Conservation (phyloP, 2,113 vertebrate species). For the Sylvicapra grimmia region DNA sequence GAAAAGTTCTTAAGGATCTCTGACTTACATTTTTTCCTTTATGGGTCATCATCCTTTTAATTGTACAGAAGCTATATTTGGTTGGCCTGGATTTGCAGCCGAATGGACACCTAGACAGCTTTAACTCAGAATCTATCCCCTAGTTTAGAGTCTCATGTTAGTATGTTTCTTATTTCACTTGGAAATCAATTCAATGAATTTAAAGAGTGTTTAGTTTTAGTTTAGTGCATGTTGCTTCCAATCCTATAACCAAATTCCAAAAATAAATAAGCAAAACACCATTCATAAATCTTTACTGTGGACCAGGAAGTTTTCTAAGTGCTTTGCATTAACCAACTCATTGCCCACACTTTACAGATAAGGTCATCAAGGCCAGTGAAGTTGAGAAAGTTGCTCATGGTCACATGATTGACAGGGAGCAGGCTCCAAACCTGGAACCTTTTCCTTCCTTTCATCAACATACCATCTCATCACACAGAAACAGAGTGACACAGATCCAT, state of each 20-base stretch:
- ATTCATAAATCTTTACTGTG: background rate
- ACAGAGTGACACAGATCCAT: background rate
- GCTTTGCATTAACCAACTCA: background rate
- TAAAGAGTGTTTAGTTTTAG: background rate
- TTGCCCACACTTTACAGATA: background rate
- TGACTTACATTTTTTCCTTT: background rate
- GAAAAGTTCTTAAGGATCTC: background rate
- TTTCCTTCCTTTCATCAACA: background rate
- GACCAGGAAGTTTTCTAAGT: background rate
- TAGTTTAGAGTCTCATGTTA: background rate
- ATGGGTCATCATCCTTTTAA: background rate
- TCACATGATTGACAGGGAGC: background rate
- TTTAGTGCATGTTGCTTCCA: background rate
- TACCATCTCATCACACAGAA: background rate
- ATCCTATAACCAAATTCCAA: background rate
- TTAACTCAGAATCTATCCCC: background rate
- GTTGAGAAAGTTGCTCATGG: background rate
- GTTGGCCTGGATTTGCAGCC: constrained; percentile 29
- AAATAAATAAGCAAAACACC: background rate
- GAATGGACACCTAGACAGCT: background rate
- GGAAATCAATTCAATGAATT: background rate
- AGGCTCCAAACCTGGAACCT: background rate
- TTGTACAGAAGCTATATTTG: constrained; percentile 18
- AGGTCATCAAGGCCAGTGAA: background rate
- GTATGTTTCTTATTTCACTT: background rate